These are phyloP conservation scores for Pecten maximus DNA, from an alignment of 2,888 invertebrate genomes.

Conservation along the genomic window DNA sequence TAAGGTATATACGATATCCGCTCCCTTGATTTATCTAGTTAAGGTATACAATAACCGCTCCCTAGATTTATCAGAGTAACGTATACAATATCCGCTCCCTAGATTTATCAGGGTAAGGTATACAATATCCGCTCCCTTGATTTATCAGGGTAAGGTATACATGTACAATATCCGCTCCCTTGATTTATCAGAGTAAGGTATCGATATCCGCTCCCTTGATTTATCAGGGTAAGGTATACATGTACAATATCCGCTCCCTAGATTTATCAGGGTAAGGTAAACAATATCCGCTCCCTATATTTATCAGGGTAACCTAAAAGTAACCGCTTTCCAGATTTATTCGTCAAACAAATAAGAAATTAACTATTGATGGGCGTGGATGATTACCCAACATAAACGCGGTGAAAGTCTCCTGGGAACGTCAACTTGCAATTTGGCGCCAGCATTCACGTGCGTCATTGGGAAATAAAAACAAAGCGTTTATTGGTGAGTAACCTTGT, in stretches of 20 bases:
- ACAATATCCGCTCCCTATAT: no score
- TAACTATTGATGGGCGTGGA: neutral
- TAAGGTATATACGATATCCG: neutral
- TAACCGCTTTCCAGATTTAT: neutral
- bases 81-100: no score
- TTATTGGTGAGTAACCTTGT: neutral
- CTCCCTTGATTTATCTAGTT: no score
- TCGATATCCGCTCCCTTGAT: neutral
- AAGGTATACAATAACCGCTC: neutral
- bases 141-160: neutral
- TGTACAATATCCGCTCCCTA: neutral
- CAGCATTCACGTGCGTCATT: neutral
- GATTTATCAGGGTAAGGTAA: neutral
- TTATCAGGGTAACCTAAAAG: neutral
- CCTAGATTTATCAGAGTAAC: neutral
- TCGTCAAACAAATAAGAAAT: neutral
- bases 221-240: neutral
- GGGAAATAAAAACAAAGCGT: conserved; percentile 11
- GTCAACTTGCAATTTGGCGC: conserved; percentile 20
- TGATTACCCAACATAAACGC: conserved; percentile 5
- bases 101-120: neutral
- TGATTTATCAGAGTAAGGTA: neutral
- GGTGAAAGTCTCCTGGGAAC: neutral
- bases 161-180: no score
- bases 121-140: neutral